A percentile compares a stretch with the other conserved stretches of the same genome.
Conservation (phyloP, 2,113 vertebrate genomes). For the Neogobius melanostomus region DNA sequence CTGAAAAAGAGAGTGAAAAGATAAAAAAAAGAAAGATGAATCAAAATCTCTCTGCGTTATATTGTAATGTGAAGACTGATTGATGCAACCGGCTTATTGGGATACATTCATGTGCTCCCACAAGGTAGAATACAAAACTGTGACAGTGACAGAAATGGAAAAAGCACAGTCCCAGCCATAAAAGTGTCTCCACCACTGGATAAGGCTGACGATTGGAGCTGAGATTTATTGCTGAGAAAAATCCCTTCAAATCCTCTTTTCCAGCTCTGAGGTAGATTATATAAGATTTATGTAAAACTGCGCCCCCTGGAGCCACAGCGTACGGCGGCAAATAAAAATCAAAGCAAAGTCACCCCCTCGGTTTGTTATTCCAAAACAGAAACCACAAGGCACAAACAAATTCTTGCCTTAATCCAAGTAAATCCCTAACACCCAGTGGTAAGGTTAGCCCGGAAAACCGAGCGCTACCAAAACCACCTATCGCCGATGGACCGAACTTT, state of each 20-base stretch:
- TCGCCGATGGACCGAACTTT: background rate
- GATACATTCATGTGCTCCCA: slow-evolving; percentile 29
- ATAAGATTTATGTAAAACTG: slow-evolving; percentile 46
- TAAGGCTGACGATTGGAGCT: slow-evolving; percentile 15
- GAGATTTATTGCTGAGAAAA: slow-evolving; percentile 29
- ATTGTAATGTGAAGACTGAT: slow-evolving; percentile 24
- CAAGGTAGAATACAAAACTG: slow-evolving; percentile 27
- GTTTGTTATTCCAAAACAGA: slow-evolving; percentile 13
- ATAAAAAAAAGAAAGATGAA: slow-evolving; percentile 19
- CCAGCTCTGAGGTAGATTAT: slow-evolving; percentile 43
- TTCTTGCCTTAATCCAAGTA: background rate
- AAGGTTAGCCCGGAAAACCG: background rate
- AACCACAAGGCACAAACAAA: slow-evolving; percentile 25
- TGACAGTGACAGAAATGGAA: slow-evolving; percentile 26
- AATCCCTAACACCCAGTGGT: background rate
- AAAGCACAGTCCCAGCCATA: slow-evolving; percentile 33
- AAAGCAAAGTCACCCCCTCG: slow-evolving; percentile 21
- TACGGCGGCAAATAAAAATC: slow-evolving; percentile 33
- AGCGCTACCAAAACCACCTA: background rate
- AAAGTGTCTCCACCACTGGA: slow-evolving; percentile 37
- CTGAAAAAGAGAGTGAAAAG: slow-evolving; percentile 29
- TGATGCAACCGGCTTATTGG: slow-evolving; percentile 29
- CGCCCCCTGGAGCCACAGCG: slow-evolving; percentile 37
- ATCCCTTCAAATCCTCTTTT: slow-evolving; percentile 33
- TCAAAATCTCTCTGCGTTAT: slow-evolving; percentile 17